Base-by-base conservation (phyloP, 2,113 vertebrate species). In the Oryzias melastigma region DNA sequence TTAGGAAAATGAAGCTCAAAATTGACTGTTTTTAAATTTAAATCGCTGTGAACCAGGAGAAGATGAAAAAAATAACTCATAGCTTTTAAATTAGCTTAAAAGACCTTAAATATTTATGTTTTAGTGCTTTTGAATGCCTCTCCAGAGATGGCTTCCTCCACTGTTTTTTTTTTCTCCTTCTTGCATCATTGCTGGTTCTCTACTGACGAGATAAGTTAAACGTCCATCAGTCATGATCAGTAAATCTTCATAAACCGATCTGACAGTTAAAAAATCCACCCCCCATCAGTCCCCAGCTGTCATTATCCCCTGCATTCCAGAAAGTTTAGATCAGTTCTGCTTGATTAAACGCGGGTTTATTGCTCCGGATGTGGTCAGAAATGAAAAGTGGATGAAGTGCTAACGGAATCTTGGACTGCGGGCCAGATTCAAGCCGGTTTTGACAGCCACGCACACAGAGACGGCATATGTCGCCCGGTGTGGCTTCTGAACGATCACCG, bases 61-160 rank as follows among this genome's bases (percentile, higher is more conserved):
- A 35, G 35, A 35, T 8, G 10, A 35, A 35, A 22, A n/a, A 22
- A 22, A 3, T 22, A 22, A 22, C 22, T 22, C 22, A 35, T 0
- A 12, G 35, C 35, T 13, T 35, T 12, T 10, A 35, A 35, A 12
- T 10, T 35, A 12, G 8, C 8, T 35, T 2, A 12, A 35, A 35
- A 35, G 35, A 68, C 88, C 88, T 77, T 58, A 44, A 61, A 69
- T 51, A 63, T 73, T 66, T 84, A 82, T 80, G 70, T 85, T 81
- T 80, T 84, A 70, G 80, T 82, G 74, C 88, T 88, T 25, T 89
- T 85, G 86, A 75, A 65, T 73, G 47, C 58, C 50, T 85, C 71
- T 35, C 35, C 35, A 35, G 35, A 35, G 35, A 35, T 35, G 35
- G 8, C 10, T 35, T 35, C 35, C 35, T 35, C 35, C 3, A 35